Evolutionary conservation across 2,888 invertebrate species (phyloP), one percentile per base, ranked within the genome.

Genomic region (Lycophotia porphyrea): DNA sequence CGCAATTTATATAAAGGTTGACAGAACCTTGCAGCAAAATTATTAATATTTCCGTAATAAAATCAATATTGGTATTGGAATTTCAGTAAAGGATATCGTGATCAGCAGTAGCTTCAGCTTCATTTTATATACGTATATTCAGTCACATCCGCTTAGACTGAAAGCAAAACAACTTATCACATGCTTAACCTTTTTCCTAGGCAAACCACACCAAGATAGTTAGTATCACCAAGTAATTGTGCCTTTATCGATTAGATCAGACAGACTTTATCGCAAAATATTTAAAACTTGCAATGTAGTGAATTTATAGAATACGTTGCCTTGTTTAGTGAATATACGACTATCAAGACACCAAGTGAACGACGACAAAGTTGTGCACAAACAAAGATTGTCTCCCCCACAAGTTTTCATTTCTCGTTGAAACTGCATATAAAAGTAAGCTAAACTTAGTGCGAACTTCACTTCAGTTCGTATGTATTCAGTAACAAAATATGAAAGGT

Each of bases 401-500:
- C 61, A 71, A 70, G 71, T 71, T 74, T 71, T 61, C 31, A 71
- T 75, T 55, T 34, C 69, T 65, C 68, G 31, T 79, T 64, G 49
- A 74, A 68, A 82, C 65, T 74, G 58, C 84, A 79, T 36, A 55
- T 64, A 34, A 61, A 71, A 42, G 68, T 76, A 72, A 55, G 69
- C 65, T 72, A 82, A 65, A 82, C 60, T 81, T 67, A 81, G 36
- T 27, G 36, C 49, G 44, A 68, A 76, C 64, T 78, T 78, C 11
- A 18, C 31, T 69, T 84, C 49, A 66, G 63, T 27, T 60, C 71
- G 34, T 73, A 58, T 39, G 64, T 49, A 70, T 67, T 66, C 36
- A 55, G 24, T 27, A 70, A 69, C 63, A 47, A 67, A 77, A 71
- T 76, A 77, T 72, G 65, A 77, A 72, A 31, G 31, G 39, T 63